Evolutionary conservation across 2,113 vertebrate genomes (phyloP).

Genomic region (Cranoglanis bouderius): DNA sequence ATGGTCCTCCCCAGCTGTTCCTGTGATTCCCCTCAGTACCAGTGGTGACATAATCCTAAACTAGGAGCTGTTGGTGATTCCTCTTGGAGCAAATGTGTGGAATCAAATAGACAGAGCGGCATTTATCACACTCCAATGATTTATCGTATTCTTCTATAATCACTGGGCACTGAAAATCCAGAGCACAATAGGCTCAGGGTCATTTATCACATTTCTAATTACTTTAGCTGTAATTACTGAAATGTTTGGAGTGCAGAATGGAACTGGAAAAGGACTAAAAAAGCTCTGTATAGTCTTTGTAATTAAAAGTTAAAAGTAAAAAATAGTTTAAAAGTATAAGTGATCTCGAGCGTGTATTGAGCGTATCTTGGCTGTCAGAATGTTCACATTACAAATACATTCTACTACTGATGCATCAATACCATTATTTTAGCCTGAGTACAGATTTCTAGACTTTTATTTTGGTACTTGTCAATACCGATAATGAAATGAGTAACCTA

Average conservation of each 20-base stretch:
- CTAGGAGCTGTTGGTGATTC: conserved; percentile 4
- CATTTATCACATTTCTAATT: conserved; percentile 9
- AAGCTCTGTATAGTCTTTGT: background rate
- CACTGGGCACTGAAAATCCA: background rate
- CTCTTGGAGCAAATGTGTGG: conserved; percentile 10
- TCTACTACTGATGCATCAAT: background rate
- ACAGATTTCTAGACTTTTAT: background rate
- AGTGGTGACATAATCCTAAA: conserved; percentile 18
- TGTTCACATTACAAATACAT: background rate
- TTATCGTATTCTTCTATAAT: conserved; percentile 16
- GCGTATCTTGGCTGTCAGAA: background rate
- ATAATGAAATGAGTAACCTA: background rate
- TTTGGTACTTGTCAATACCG: background rate
- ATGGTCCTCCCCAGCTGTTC: conserved; percentile 27
- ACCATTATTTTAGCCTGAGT: background rate
- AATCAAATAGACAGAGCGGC: background rate
- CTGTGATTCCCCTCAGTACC: conserved; percentile 15
- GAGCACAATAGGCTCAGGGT: background rate
- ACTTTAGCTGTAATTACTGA: background rate
- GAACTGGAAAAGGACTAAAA: background rate
- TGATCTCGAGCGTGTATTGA: background rate
- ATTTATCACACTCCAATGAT: conserved; percentile 18
- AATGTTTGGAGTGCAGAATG: background rate
- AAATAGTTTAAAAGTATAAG: background rate
- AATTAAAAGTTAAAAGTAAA: background rate